A percentile compares a stretch with the other conserved stretches of the same genome.
These are phyloP conservation scores for Hyla sarda DNA, from an alignment of 2,113 vertebrate species.

Conservation along the genomic window DNA sequence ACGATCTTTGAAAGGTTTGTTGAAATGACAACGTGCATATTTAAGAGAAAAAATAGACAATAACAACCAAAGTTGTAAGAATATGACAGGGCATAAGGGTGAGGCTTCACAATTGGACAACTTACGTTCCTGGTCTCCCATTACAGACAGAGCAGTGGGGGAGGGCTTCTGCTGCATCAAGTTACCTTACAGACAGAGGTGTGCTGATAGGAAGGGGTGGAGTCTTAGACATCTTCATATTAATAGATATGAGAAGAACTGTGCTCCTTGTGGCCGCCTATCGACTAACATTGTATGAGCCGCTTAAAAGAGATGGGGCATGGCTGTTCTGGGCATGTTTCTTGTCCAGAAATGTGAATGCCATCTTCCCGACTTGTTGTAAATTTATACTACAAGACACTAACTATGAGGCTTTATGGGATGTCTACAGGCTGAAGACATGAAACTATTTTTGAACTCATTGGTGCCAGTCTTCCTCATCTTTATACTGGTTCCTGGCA, in stretches of 20 bases:
- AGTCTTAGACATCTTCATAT: neutral
- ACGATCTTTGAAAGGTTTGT: no score
- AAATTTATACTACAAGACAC: neutral
- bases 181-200: neutral
- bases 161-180: neutral
- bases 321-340: neutral
- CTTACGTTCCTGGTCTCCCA: neutral
- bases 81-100: no score
- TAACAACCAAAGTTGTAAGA: no score
- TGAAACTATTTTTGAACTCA: neutral
- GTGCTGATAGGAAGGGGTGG: neutral
- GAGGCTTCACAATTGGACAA: no score
- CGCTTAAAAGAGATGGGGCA: neutral
- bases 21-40: no score
- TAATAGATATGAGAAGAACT: neutral
- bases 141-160: neutral
- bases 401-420: neutral
- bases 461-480: neutral
- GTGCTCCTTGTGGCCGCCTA: neutral
- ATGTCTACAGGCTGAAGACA: neutral
- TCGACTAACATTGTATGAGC: neutral
- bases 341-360: neutral
- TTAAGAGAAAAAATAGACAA: no score
- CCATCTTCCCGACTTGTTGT: neutral
- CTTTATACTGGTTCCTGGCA: neutral